Evolutionary conservation across 35 echinoderm and acorn worm species (phyloP).

Genomic region (Ophiothrix spiculata): DNA sequence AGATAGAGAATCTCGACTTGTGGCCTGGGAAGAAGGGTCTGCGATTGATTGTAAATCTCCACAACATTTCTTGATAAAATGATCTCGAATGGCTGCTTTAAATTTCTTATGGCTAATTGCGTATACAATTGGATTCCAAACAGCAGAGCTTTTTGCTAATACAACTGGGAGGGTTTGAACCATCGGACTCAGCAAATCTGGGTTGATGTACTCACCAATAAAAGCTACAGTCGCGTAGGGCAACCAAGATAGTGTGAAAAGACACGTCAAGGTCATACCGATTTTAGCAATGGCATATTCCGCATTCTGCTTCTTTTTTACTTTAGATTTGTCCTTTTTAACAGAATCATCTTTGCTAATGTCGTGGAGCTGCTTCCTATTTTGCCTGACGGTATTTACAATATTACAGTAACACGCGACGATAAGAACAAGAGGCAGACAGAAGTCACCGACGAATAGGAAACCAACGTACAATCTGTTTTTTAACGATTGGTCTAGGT

Average conservation of each 20-base stretch:
- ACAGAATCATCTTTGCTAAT: not conserved
- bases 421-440: constrained; percentile 50
- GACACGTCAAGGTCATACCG: constrained; percentile 58
- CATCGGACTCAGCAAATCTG: constrained; percentile 20
- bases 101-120: constrained; percentile 78
- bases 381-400: constrained; percentile 38
- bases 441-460: constrained; percentile 65
- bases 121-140: constrained; percentile 90
- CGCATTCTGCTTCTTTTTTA: constrained; percentile 40
- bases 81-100: constrained; percentile 48
- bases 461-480: constrained; percentile 49
- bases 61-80: constrained; percentile 28
- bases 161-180: constrained; percentile 55
- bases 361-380: constrained; percentile 52
- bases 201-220: constrained; percentile 43
- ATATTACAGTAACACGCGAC: constrained; percentile 72
- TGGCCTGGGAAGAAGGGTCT: not conserved
- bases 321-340: constrained; percentile 26
- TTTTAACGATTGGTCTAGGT: constrained; percentile 38
- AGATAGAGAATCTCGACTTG: not conserved
- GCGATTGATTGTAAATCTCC: not conserved
- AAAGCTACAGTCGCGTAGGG: constrained; percentile 74
- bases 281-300: constrained; percentile 79
- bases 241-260: constrained; percentile 66
- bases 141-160: constrained; percentile 77